Evolutionary conservation across 2,888 invertebrate genomes (phyloP).

Genomic region (Steromphala cineraria): DNA sequence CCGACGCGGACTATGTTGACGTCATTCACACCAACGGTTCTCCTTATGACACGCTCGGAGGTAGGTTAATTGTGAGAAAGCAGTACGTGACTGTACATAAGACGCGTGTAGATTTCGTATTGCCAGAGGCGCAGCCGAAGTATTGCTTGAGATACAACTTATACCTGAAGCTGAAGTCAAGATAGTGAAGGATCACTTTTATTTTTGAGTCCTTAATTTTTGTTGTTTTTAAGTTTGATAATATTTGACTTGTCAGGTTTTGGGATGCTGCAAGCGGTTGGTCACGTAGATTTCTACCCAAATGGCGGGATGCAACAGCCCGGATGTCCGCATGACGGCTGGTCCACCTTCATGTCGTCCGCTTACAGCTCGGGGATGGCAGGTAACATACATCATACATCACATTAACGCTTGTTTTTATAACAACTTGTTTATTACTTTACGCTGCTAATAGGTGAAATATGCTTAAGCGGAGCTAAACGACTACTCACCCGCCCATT

Average conservation of each 20-base stretch:
- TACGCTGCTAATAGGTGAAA: no score
- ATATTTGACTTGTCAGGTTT: slow-evolving; percentile 30
- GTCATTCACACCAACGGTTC: slow-evolving; percentile 90
- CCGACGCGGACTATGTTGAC: slow-evolving; percentile 90
- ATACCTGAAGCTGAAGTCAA: no score
- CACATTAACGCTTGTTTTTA: no score
- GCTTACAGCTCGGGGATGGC: slow-evolving; percentile 42
- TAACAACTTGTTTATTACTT: no score
- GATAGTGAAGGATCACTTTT: neutral
- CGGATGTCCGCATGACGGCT: slow-evolving; percentile 38
- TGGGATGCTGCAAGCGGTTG: slow-evolving; percentile 39
- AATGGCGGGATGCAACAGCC: slow-evolving; percentile 49
- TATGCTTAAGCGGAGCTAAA: no score
- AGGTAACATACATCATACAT: slow-evolving; percentile 22
- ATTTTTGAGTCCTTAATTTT: neutral
- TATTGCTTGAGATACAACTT: no score
- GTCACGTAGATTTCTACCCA: slow-evolving; percentile 46
- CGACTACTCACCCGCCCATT: no score
- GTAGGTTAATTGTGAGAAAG: slow-evolving; percentile 29
- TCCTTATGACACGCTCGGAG: slow-evolving; percentile 54
- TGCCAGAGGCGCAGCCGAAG: no score
- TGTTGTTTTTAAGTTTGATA: no score
- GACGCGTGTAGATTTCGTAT: no score
- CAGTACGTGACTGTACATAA: no score
- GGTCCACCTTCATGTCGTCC: slow-evolving; percentile 40